Percentiles rank a stretch among this genome's conserved stretches.
These are phyloP conservation scores for Chaetoderma sp. DNA, from an alignment of 2,888 invertebrate species.

Conservation along the genomic window DNA sequence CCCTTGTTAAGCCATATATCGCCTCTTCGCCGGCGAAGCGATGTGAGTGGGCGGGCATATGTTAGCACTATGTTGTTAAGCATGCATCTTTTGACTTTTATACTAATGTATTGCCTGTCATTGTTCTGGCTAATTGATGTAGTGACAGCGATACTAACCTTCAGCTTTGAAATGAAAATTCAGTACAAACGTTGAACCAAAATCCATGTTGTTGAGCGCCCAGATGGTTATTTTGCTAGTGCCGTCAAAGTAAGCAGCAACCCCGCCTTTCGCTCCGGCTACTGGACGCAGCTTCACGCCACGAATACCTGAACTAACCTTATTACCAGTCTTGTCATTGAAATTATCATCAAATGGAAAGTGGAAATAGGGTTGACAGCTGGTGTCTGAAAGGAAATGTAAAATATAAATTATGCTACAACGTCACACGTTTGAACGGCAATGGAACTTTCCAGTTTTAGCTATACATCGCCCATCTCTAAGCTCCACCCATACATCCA, in stretches of 20 bases:
- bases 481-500: too few species aligned
- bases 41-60: too few species aligned
- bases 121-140: too few species aligned
- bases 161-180: slow-evolving; percentile 18
- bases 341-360: slow-evolving; percentile 35
- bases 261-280: slow-evolving; percentile 22
- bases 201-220: slow-evolving; percentile 43
- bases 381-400: background rate
- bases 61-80: too few species aligned
- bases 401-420: background rate
- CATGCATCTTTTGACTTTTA: background rate
- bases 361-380: slow-evolving; percentile 34
- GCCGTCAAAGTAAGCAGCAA: slow-evolving; percentile 31
- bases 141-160: background rate
- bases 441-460: too few species aligned
- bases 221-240: slow-evolving; percentile 31
- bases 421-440: too few species aligned
- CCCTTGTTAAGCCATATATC: too few species aligned
- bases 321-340: slow-evolving; percentile 23
- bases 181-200: slow-evolving; percentile 37
- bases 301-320: background rate
- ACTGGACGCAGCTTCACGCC: slow-evolving; percentile 1
- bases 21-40: too few species aligned
- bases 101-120: background rate
- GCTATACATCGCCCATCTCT: too few species aligned